Evolutionary conservation across 2,113 vertebrate genomes (phyloP), one percentile per base, ranked within the genome.

Genomic region (Albula goreensis): DNA sequence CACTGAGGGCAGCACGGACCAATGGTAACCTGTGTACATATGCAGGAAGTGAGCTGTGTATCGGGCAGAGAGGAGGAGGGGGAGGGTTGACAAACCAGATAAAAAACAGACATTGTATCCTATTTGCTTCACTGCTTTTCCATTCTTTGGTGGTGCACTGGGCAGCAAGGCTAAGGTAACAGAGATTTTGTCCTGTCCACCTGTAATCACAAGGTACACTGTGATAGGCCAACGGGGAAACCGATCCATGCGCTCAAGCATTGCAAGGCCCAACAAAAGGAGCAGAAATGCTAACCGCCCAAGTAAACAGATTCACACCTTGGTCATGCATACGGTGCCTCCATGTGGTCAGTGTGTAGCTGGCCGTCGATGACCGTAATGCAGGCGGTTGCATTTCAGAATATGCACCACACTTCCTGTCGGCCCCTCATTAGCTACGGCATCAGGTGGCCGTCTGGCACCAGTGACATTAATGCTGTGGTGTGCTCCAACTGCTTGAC

Each of bases 1-100:
- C 88, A 89, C 79, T 86, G 77, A 86, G 57, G 57, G 66, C 70
- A 12, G n/a, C 81, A 53, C 81, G 57, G 70, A 79, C 87, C 87
- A 86, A 87, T 88, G 63, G 56, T 60, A 50, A 51, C 50, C 50
- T 51, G 50, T 19, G 25, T n/a, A 17, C 15, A 52, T 22, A 53
- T 80, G 15, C 50, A n/a, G 83, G 52, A 70, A 8, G 82, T 41
- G 3, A 50, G 52, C 10, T 12, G 51, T 48, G 84, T 50, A 41
- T 48, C 11, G 19, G 15, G 31, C 31, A 41, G 31, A 1, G 31
- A 41, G 31, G 31, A 41, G 31, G 31, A 41, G 31, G 31, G 51
- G 74, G 3, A 48, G 12, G 25, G 10, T 50, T 10, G 85, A 50
- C 31, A 81, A 84, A 74, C 5, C 9, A 48, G 50, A n/a, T n/a